Base-by-base conservation (phyloP, 2,888 invertebrate species). In the Erynnis tages region DNA sequence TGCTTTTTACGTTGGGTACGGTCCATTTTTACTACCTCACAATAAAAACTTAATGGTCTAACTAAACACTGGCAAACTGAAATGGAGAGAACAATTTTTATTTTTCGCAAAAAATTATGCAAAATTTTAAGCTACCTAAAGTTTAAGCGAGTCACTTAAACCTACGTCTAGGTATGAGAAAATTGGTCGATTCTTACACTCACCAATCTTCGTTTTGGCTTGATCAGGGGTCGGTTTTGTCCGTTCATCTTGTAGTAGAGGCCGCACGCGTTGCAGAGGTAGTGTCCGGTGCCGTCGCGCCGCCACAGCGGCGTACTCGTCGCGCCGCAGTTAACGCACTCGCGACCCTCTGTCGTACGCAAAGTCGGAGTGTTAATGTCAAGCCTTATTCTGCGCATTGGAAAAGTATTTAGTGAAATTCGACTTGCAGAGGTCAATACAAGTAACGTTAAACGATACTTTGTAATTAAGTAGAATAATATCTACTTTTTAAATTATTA, bases 211-310 rank as follows among this genome's bases (percentile, higher is more conserved):
- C 99, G 95, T 92, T 99, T 98, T 79, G 99, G 98, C 93, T 99
- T 99, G 91, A 98, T 98, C 78, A 99, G 94, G 55, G 99, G 99
- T 86, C 99, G 92, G 90, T 98, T 98, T 87, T 98, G 97, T 73
- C 99, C 99, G 90, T 99, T 99, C 98, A 99, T 99, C 92, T 99
- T 99, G 92, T 98, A 98, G 92, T 99, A 99, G 69, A 99, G 94
- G 69, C 99, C 99, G 90, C 99, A 99, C 66, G 99, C 99, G 91
- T 99, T 99, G 93, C 98, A 99, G 73, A 95, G 93, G 91, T 98
- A 99, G 86, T 97, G 97, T 38, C 98, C 99, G 65, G 98, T 98
- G 63, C 98, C 98, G 88, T 99, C 99, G 71, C 99, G 92, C 78
- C 98, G 93, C 98, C 98, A 98, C 58, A 99, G 92, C 11, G 99